These are phyloP conservation scores for Syrista parreyssii DNA, from an alignment of 2,888 invertebrate species.

Conservation along the genomic window DNA sequence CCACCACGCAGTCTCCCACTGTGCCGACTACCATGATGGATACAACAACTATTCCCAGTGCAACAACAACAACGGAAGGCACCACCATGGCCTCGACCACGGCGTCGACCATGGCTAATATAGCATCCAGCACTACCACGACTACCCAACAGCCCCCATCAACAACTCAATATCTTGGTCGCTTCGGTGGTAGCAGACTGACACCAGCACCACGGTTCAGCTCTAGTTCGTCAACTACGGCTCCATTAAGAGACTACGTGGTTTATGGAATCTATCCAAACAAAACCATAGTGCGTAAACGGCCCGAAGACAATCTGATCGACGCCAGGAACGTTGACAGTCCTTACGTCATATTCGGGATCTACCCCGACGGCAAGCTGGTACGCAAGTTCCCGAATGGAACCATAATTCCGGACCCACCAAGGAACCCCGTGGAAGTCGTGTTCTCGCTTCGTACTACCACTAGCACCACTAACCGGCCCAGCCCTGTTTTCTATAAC, in stretches of 20 bases:
- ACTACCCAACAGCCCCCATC: conserved; percentile 36
- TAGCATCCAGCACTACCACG: conserved; percentile 28
- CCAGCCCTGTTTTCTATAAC: conserved; percentile 47
- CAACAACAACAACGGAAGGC: conserved; percentile 45
- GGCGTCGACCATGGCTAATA: conserved; percentile 29
- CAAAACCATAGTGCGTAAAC: conserved; percentile 82
- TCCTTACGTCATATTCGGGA: conserved; percentile 80
- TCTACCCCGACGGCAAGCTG: conserved; percentile 82
- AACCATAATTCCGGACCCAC: conserved; percentile 77
- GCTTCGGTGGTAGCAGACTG: conserved; percentile 50
- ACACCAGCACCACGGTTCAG: conserved; percentile 57
- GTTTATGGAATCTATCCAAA: conserved; percentile 83
- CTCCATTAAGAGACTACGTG: conserved; percentile 76
- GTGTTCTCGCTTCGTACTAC: conserved; percentile 63
- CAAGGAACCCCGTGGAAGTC: conserved; percentile 62
- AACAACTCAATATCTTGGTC: conserved; percentile 45
- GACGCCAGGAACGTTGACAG: conserved; percentile 76
- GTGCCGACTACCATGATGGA: conserved; percentile 42
- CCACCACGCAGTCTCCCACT: neutral
- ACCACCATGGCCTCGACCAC: conserved; percentile 27
- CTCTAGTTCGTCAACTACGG: conserved; percentile 39
- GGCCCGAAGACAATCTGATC: conserved; percentile 75
- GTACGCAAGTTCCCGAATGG: conserved; percentile 85
- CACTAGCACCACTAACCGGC: conserved; percentile 58
- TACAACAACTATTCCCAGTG: conserved; percentile 40